Evolutionary conservation across 2,888 invertebrate genomes (phyloP), one percentile per base, ranked within the genome.

Genomic region (Ennomos erosarius): DNA sequence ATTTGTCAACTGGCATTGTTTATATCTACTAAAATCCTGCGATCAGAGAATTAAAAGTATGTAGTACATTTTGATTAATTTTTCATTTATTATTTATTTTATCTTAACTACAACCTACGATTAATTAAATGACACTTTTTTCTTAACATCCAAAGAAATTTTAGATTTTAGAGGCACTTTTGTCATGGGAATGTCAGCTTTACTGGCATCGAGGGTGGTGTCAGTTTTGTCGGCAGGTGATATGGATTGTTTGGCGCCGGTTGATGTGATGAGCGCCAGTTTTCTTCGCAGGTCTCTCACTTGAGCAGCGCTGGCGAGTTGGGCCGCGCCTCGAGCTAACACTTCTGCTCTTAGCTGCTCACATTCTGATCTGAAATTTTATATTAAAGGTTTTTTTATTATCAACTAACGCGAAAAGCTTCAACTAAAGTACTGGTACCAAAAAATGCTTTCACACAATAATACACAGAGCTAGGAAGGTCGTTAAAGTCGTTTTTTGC

Each of bases 41-140:
- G 6, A 26, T 6, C 0, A 26, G 26, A 26, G 26, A 26, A 26
- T 6, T 4, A 26, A 26, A 26, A 26, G 5, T n/a, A n/a, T n/a
- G 6, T 16, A 16, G 3, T 16, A 26, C 26, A 6, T 6, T 26
- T 26, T 26, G 26, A 11, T 11, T 34, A 6, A 11, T 44, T n/a
- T 44, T 9, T 34, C n/a, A 44, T 34, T 34, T 33, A 33, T 9
- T 40, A 44, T 34, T 34, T 33, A 33, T 9, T 40, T 42, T 16
- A 12, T 39, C 38, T 39, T 42, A 8, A 43, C 43, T 37, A 35
- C 5, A 12, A 9, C 37, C n/a, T 54, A 46, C 0, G 62, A 8
- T 74, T 65, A 90, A 74, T 87, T 87, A 68, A 91, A 91, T 0
- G 84, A 85, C 35, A 91, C 90, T 84, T 90, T 89, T 69, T 90